Evolutionary conservation across 1,140 invertebrate genomes (phyloP).

Genomic region (Drosophila navojoa): DNA sequence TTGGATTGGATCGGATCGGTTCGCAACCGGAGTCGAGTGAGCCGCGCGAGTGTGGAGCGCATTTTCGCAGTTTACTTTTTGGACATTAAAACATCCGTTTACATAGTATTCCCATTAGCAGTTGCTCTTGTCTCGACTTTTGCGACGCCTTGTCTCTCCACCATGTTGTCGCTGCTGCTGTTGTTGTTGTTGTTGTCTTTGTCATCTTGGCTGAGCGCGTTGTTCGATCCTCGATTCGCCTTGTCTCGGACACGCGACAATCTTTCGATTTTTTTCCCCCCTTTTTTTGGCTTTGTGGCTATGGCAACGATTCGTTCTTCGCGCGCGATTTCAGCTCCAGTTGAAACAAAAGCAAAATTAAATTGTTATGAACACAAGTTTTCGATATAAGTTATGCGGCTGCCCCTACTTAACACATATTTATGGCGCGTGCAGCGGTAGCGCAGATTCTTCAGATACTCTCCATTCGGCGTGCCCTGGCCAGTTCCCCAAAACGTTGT

Average conservation of each 20-base stretch:
- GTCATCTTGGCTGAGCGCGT: slow-evolving; percentile 41
- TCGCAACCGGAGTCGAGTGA: slow-evolving; percentile 17
- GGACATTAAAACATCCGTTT: slow-evolving; percentile 83
- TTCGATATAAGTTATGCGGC: slow-evolving; percentile 70
- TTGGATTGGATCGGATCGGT: slow-evolving; percentile 15
- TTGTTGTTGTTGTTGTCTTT: slow-evolving; percentile 43
- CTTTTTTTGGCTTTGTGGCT: too few species aligned
- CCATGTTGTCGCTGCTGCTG: slow-evolving; percentile 38
- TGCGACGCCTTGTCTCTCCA: slow-evolving; percentile 47
- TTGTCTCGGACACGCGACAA: slow-evolving; percentile 81
- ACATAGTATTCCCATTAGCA: slow-evolving; percentile 83
- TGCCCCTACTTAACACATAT: slow-evolving; percentile 76
- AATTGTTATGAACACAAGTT: slow-evolving; percentile 82
- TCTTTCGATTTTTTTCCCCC: slow-evolving; percentile 42
- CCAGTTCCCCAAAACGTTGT: slow-evolving; percentile 33
- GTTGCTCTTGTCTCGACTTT: slow-evolving; percentile 65
- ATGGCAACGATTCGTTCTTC: slow-evolving; percentile 25
- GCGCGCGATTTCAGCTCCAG: slow-evolving; percentile 41
- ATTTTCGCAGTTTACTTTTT: slow-evolving; percentile 82
- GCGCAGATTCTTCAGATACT: slow-evolving; percentile 75
- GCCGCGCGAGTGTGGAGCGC: slow-evolving; percentile 57
- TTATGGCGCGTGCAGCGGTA: slow-evolving; percentile 81
- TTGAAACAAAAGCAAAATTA: slow-evolving; percentile 80
- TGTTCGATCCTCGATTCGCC: slow-evolving; percentile 45
- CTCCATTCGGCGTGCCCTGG: slow-evolving; percentile 22